These are phyloP conservation scores for Netelia melanura DNA, from an alignment of 2,888 invertebrate genomes.

Conservation along the genomic window DNA sequence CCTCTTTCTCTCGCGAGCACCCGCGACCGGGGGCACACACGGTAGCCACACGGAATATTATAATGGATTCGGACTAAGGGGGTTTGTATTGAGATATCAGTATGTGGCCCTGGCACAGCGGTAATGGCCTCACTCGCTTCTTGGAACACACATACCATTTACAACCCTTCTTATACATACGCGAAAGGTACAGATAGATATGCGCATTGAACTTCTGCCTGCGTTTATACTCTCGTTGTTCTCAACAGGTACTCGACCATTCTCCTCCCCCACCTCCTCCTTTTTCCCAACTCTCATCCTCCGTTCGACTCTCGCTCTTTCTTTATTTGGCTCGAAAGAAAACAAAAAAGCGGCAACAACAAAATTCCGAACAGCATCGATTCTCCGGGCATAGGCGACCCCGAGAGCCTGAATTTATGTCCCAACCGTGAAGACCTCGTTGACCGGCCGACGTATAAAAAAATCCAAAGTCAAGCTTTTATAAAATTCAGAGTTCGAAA, in stretches of 20 bases:
- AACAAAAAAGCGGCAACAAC: background rate
- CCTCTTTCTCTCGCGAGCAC: slow-evolving; percentile 31
- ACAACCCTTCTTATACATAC: slow-evolving; percentile 58
- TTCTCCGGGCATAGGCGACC: slow-evolving; percentile 1
- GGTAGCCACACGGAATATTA: slow-evolving; percentile 77
- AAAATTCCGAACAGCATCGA: slow-evolving; percentile 10
- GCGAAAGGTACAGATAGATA: slow-evolving; percentile 76
- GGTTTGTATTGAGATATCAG: slow-evolving; percentile 85
- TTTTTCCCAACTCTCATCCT: slow-evolving; percentile 31
- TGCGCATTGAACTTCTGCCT: slow-evolving; percentile 70
- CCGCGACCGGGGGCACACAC: slow-evolving; percentile 56
- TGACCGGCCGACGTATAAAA: slow-evolving; percentile 9
- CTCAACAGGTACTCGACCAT: slow-evolving; percentile 50
- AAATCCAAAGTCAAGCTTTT: slow-evolving; percentile 2
- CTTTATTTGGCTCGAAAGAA: slow-evolving; percentile 9
- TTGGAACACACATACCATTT: slow-evolving; percentile 76
- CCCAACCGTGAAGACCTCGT: slow-evolving; percentile 8
- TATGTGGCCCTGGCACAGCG: slow-evolving; percentile 80
- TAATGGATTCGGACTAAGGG: slow-evolving; percentile 84
- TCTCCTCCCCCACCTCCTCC: slow-evolving; percentile 44
- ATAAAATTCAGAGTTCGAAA: slow-evolving; percentile 6
- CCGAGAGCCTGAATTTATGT: slow-evolving; percentile 26
- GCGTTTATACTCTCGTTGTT: slow-evolving; percentile 57
- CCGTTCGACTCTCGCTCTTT: slow-evolving; percentile 13
- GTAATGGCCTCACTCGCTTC: slow-evolving; percentile 84